Conservation (phyloP, 2,888 invertebrate genomes). For the Reticulitermes lucifugus region DNA sequence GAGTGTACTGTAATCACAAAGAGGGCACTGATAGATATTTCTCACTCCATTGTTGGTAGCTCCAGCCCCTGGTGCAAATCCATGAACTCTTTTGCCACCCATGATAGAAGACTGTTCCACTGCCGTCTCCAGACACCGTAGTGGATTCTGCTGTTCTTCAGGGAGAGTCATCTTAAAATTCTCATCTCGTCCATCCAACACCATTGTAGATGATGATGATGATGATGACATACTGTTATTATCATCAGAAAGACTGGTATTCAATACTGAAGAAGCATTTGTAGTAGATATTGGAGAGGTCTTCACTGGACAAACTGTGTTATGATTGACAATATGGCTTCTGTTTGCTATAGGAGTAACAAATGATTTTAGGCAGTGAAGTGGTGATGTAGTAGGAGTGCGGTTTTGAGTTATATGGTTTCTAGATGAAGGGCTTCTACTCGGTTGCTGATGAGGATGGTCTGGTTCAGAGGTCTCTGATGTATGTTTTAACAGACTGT, state of each 20-base stretch:
- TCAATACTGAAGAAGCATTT: conserved; percentile 56
- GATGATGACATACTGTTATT: conserved; percentile 25
- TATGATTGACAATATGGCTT: conserved; percentile 21
- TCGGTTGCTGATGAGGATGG: conserved; percentile 38
- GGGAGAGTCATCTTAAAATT: not conserved
- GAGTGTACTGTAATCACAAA: conserved; percentile 64
- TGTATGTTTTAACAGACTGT: no score
- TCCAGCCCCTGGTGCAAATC: not conserved
- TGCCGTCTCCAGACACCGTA: conserved; percentile 8
- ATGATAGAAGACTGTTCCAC: not conserved
- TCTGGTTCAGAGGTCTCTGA: conserved; percentile 43
- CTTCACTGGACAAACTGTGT: not conserved
- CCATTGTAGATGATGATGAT: not conserved
- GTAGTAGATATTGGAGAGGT: not conserved
- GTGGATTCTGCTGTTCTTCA: conserved; percentile 4
- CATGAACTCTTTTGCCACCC: not conserved
- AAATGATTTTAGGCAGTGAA: not conserved
- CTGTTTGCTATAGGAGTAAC: conserved; percentile 43
- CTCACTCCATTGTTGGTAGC: not conserved
- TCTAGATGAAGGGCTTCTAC: not conserved
- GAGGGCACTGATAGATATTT: conserved; percentile 64
- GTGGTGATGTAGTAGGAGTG: not conserved
- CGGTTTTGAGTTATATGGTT: conserved; percentile 34
- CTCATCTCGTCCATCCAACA: not conserved
- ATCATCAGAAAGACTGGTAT: conserved; percentile 7